phyloP scores from a whole-genome alignment of 1,140 invertebrate species.

The Trichonephila inaurata region DNA sequence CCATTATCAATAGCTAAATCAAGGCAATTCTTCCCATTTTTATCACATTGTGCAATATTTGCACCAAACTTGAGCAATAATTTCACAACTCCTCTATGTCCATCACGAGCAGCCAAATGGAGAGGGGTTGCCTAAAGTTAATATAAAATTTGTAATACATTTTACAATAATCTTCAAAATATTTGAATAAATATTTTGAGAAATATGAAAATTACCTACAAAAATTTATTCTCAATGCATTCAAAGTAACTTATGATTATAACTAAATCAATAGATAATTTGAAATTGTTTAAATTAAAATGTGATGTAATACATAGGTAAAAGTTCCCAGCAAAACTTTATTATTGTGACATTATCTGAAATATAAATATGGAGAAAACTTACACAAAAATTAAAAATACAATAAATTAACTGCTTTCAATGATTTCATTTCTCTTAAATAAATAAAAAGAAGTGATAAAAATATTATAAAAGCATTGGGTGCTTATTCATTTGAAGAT shows the following conservation, averaged over 20 bases:
- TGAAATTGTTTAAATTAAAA: too few species aligned
- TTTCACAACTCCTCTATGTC: constrained; percentile 80
- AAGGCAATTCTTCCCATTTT: constrained; percentile 81
- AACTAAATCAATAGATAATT: too few species aligned
- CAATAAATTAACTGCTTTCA: too few species aligned
- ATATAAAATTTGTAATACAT: background rate
- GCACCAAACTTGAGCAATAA: constrained; percentile 81
- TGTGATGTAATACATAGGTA: too few species aligned
- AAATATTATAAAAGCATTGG: too few species aligned
- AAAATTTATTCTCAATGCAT: background rate
- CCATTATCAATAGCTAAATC: constrained; percentile 82
- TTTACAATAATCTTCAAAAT: background rate
- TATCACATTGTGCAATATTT: constrained; percentile 80
- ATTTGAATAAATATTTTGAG: background rate
- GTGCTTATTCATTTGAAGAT: too few species aligned
- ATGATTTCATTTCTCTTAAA: too few species aligned
- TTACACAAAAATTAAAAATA: too few species aligned
- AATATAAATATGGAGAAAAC: background rate
- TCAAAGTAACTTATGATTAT: too few species aligned
- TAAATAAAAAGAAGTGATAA: too few species aligned
- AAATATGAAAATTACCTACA: background rate
- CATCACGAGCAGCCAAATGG: constrained; percentile 81
- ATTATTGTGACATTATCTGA: too few species aligned
- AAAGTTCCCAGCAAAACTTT: too few species aligned
- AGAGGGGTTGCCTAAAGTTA: constrained; percentile 77